Evolutionary conservation across 2,888 invertebrate genomes (phyloP).

Genomic region (Drosophila mettleri): DNA sequence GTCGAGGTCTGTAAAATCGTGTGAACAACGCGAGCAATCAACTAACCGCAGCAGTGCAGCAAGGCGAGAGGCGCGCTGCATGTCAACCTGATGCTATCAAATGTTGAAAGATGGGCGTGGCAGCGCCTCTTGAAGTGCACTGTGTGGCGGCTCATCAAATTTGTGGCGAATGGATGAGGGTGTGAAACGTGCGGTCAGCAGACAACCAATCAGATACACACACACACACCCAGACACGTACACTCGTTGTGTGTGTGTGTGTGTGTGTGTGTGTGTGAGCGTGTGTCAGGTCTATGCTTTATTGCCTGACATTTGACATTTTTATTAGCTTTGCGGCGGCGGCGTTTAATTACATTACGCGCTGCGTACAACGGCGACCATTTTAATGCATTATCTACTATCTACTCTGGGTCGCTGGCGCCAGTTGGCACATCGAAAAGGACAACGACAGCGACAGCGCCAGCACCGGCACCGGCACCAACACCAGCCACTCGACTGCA

Average conservation of each 20-base stretch:
- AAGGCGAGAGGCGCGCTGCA: neutral
- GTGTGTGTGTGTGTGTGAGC: conserved; percentile 18
- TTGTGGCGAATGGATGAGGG: conserved; percentile 42
- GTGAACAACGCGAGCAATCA: conserved; percentile 13
- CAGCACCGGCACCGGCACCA: conserved; percentile 5
- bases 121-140: conserved; percentile 32
- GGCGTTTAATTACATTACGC: conserved; percentile 76
- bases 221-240: conserved; percentile 8
- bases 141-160: conserved; percentile 64
- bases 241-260: neutral
- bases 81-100: conserved; percentile 13
- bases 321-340: conserved; percentile 77
- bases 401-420: conserved; percentile 40
- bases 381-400: conserved; percentile 70
- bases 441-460: neutral
- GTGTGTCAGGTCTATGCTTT: conserved; percentile 70
- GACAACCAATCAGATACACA: conserved; percentile 29
- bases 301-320: conserved; percentile 77
- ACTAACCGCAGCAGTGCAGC: conserved; percentile 19
- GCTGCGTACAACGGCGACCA: conserved; percentile 51
- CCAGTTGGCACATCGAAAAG: conserved; percentile 16
- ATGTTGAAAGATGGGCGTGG: conserved; percentile 30
- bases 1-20: neutral
- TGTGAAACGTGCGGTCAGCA: conserved; percentile 53
- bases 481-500: conserved; percentile 31